Evolutionary conservation across 2,113 vertebrate genomes (phyloP).

Genomic region (Willisornis vidua): DNA sequence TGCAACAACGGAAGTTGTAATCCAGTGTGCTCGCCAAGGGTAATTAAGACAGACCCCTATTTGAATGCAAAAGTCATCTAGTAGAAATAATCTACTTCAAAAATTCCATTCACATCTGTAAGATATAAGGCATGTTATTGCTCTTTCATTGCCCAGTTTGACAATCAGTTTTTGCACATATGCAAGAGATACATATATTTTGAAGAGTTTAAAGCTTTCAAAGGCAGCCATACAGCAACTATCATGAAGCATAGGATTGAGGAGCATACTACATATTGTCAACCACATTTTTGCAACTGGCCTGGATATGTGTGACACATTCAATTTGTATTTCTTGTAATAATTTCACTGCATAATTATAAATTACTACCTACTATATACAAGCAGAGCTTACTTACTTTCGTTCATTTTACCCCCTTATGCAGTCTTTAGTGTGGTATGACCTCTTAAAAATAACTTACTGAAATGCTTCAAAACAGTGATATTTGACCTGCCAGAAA

Average conservation of each 20-base stretch:
- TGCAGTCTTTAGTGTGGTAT: background rate
- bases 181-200: background rate
- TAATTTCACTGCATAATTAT: constrained; percentile 5
- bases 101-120: background rate
- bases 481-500: background rate
- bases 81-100: background rate
- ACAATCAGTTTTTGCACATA: background rate
- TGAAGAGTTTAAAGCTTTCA: background rate
- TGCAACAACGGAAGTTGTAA: background rate
- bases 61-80: background rate
- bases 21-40: background rate
- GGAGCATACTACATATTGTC: background rate
- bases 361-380: constrained; percentile 5
- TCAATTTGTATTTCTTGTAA: constrained; percentile 12
- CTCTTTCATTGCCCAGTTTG: background rate
- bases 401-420: background rate
- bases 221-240: background rate
- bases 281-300: background rate
- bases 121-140: background rate
- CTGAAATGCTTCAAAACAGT: background rate
- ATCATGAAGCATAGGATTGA: background rate
- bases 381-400: constrained; percentile 28
- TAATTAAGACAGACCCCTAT: background rate
- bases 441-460: background rate
- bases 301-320: background rate